Evolutionary conservation across 2,888 invertebrate genomes (phyloP), one percentile per base, ranked within the genome.

Genomic region (Reticulitermes lucifugus): DNA sequence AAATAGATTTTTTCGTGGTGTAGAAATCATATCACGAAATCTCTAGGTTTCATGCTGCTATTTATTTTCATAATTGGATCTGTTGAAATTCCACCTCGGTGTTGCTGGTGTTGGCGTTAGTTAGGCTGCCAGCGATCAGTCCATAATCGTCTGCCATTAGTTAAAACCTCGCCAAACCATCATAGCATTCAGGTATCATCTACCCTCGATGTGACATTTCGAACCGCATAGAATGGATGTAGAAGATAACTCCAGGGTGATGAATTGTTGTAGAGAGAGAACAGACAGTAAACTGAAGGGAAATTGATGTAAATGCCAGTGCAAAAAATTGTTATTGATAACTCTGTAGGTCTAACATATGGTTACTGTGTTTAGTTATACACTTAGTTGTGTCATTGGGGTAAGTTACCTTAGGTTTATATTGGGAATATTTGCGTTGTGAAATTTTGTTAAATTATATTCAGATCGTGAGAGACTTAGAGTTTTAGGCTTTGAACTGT

Each of bases 161-260:
- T 81, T 81, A 81, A 81, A 81, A 81, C 70, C 81, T 81, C 41
- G n/a, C 81, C 41, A 41, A 65, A 81, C 80, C 80, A 80, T 80
- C 80, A 80, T 60, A 60, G 80, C 60, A 80, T 60, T 81, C 81
- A 81, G 81, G 81, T 81, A 81, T 81, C 81, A 46, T 25, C 51
- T 25, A 9, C 80, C 60, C 35, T 80, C 35, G 14, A 12, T 65
- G 81, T 81, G 81, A 65, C 65, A 81, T 43, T 43, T 14, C 81
- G 59, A 81, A 81, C 81, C 65, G 65, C 77, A 81, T n/a, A 81
- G 81, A 70, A 81, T 81, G 81, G 81, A 81, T 81, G 81, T 65
- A 29, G 70, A 65, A 46, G 81, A 81, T 81, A 81, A 81, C 70
- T 81, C 81, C 81, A 35, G 81, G 43, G 43, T 81, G 81, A 81